Conservation (phyloP, 2,113 vertebrate genomes). For the Protobothrops flavoviridis region DNA sequence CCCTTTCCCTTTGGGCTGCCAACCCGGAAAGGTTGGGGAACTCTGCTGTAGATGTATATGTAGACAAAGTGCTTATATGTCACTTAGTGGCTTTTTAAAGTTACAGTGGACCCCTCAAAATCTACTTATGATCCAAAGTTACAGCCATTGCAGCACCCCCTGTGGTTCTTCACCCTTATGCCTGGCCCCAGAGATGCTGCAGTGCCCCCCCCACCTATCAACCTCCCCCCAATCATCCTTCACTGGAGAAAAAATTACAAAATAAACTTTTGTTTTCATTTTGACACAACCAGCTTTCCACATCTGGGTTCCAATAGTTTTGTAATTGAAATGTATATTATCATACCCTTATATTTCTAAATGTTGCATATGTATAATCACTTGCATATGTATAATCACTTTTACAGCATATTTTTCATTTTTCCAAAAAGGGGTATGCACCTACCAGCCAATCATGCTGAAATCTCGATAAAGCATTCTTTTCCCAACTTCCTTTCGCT, state of each 20-base stretch:
- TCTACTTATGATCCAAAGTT: background rate
- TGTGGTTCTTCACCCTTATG: background rate
- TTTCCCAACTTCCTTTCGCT: slow-evolving; percentile 96
- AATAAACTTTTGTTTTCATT: background rate
- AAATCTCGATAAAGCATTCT: slow-evolving; percentile 97
- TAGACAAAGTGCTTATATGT: no score
- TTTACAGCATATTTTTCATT: background rate
- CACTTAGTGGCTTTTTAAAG: background rate
- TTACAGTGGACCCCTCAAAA: background rate
- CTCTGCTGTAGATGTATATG: no score
- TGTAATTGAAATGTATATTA: background rate
- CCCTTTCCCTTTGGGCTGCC: no score
- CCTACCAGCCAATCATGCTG: slow-evolving; percentile 97
- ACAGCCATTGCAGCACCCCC: background rate
- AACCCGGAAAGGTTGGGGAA: no score
- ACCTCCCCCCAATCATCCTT: background rate
- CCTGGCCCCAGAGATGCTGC: background rate
- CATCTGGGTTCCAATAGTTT: background rate
- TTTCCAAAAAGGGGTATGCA: background rate
- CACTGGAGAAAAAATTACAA: background rate
- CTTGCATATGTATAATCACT: background rate
- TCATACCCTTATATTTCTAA: background rate
- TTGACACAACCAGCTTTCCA: background rate
- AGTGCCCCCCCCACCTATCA: background rate
- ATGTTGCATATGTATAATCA: background rate